Conservation (phyloP, 2,113 vertebrate species). For the Hemicordylus capensis region DNA sequence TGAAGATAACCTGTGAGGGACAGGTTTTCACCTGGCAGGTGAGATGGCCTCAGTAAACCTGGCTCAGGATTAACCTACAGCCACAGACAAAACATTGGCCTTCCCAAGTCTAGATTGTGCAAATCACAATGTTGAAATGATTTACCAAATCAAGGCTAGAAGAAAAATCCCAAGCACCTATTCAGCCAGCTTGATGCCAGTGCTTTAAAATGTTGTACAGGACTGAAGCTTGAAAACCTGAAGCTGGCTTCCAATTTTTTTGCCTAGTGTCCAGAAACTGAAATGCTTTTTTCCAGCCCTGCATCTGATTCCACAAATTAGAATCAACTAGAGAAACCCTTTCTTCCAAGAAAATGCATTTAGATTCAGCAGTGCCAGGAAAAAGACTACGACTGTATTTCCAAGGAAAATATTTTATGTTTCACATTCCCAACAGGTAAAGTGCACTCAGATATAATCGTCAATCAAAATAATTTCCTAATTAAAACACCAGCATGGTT, state of each 20-base stretch:
- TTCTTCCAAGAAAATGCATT: background rate
- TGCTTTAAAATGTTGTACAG: background rate
- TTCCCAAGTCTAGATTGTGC: background rate
- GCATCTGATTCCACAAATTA: background rate
- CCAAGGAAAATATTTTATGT: conserved; percentile 7
- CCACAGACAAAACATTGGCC: background rate
- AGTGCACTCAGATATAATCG: conserved; percentile 22
- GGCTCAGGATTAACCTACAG: background rate
- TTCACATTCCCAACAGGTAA: conserved; percentile 13
- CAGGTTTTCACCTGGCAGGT: background rate
- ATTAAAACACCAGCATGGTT: conserved; percentile 12
- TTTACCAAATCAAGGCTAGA: background rate
- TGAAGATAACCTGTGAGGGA: background rate
- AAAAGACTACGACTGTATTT: no score
- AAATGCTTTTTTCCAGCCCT: background rate
- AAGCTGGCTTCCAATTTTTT: background rate
- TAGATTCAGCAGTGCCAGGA: no score
- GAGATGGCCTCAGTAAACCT: background rate
- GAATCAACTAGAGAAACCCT: background rate
- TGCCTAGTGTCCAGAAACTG: background rate
- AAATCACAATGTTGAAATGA: background rate
- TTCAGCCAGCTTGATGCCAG: background rate
- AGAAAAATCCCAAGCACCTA: background rate
- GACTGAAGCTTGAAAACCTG: background rate
- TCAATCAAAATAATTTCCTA: conserved; percentile 24